Base-by-base conservation (phyloP, 2,113 vertebrate genomes). In the Oryctolagus cuniculus region DNA sequence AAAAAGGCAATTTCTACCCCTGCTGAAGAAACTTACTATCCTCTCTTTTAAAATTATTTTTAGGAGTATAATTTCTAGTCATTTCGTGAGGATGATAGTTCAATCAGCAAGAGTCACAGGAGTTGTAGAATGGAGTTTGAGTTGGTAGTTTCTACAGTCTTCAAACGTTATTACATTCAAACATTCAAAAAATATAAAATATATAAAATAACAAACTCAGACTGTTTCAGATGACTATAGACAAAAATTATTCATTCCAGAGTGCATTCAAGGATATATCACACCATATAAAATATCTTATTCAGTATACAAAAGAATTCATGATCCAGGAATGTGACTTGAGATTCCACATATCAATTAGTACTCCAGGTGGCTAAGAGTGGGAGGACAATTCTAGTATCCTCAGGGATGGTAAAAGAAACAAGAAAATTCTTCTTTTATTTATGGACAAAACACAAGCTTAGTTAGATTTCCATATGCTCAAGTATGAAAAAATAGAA, bases 311-410 rank as follows among this genome's bases (percentile, higher is more conserved):
- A 67, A 67, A 97, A 66, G 2, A 69, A 38, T 51, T 78, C 34
- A 77, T 77, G 81, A 53, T 83, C 29, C 36, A 85, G 21, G 79
- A 89, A 53, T 61, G 9, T 31, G 17, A 10, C 49, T 63, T 95
- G 24, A 70, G 21, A 90, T 1, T 84, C 22, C 61, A 16, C 34
- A 36, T 66, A 80, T 15, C 29, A 93, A 77, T 67, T 87, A 84
- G 55, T 89, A 79, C 44, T 85, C 21, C 69, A 70, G 25, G 74
- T 74, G 16, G 55, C 53, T 87, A 72, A 77, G 11, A 77, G 6
- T 87, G 84, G 31, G 22, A 79, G 55, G 36, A 25, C 91, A 86
- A 95, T 95, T 85, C 2, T 16, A 66, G 31, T 24, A 92, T n/a
- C 0, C 2, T 38, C 0, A 0, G 13, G 6, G 27, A 36, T 12